phyloP scores from a whole-genome alignment of 2,797 vertebrate genomes.

The Gallinago nigripennis region DNA sequence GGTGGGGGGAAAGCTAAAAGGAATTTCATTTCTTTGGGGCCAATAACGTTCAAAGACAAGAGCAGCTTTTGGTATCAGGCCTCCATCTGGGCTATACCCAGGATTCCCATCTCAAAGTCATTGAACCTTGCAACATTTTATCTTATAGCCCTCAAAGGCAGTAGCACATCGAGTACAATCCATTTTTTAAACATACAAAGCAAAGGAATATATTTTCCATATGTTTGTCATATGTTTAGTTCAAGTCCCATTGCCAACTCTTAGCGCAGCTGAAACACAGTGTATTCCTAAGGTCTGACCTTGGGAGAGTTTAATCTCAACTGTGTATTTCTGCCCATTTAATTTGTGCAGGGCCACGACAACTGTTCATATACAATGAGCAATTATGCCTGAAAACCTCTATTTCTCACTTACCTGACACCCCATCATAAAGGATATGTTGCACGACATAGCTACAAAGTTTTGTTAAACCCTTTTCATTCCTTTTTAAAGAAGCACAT shows the following conservation, averaged over 20 bases:
- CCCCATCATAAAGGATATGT: background rate
- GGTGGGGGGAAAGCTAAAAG: background rate
- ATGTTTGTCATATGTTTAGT: constrained; percentile 51
- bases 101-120: constrained; percentile 26
- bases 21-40: constrained; percentile 12
- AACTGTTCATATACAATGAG: background rate
- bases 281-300: background rate
- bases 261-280: background rate
- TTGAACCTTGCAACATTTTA: constrained; percentile 17
- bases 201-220: constrained; percentile 44
- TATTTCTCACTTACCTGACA: background rate
- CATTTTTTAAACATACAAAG: constrained; percentile 4
- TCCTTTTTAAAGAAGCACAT: background rate
- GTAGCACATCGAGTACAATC: background rate
- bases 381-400: background rate
- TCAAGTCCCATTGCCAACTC: background rate
- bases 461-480: background rate
- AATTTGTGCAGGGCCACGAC: background rate
- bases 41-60: constrained; percentile 42
- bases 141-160: constrained; percentile 44
- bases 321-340: background rate
- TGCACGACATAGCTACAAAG: background rate
- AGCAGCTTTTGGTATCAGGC: background rate
- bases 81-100: constrained; percentile 31
- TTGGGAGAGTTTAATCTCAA: background rate